Evolutionary conservation across 1,140 invertebrate species (phyloP), one percentile per base, ranked within the genome.

Genomic region (Rhyacophila brunnea): DNA sequence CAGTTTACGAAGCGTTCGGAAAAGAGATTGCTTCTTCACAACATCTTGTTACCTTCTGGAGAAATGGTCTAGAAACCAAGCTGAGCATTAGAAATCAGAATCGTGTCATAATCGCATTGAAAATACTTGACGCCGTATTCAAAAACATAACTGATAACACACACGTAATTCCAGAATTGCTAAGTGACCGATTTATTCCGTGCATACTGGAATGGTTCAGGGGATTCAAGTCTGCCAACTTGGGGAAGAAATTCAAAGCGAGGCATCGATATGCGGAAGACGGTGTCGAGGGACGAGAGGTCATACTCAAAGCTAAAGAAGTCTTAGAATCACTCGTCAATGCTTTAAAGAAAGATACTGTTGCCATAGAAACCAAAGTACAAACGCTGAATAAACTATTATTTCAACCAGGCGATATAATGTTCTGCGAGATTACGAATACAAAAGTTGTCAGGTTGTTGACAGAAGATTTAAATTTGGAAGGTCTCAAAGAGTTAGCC

Each of bases 401-500:
- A 19, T 74, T 86, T 28, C 74, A 80, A 69, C 85, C 86, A 5
- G 86, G 87, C 1, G 83, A 83, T 66, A 80, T 89, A 57, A 84
- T 86, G 72, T 85, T 89, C 60, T 84, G 87, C 67, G 87, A 88
- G 70, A 83, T 84, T 20, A 87, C 86, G 20, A 82, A 82, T 18
- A 82, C 79, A 10, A 85, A 81, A 63, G 59, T 87, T 40, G 69
- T 88, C 1, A 85, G 43, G 68, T 74, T 80, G 18, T 77, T 87
- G 34, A 83, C 80, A n/a, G 70, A 73, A 9, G 81, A 79, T 69
- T 74, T 88, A 49, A 78, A 81, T 49, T 65, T 67, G n/a, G 80
- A 82, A 49, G 81, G 84, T 40, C 76, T 89, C 0, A 84, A 84
- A 66, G 82, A 82, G 67, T 69, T 88, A 43, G 78, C 80, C 6